A percentile compares a stretch with the other conserved stretches of the same genome.
These are phyloP conservation scores for Chlorocebus sabaeus DNA, from an alignment of 2,113 vertebrate genomes.

Conservation along the genomic window DNA sequence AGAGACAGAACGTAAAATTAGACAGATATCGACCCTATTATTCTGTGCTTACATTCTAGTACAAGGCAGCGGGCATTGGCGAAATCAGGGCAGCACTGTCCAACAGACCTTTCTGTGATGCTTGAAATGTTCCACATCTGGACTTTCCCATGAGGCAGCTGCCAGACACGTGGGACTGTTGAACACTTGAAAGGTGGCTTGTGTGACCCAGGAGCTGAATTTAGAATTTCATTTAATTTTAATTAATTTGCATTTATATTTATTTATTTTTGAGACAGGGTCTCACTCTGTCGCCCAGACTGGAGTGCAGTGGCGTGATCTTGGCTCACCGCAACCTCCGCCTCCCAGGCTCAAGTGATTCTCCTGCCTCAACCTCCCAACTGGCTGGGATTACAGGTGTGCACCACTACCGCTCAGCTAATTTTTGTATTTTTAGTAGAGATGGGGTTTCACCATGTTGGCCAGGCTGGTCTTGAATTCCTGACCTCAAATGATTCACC, in stretches of 20 bases:
- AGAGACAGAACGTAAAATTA: neutral
- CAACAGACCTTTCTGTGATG: neutral
- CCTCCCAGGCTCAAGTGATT: neutral
- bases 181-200: neutral
- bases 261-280: neutral
- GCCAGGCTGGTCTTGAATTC: neutral
- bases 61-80: fast-evolving
- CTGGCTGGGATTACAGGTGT: neutral
- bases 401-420: neutral
- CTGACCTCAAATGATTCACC: neutral
- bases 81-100: fast-evolving
- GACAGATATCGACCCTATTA: fast-evolving
- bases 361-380: neutral
- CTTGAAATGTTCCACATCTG: fast-evolving
- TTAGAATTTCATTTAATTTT: neutral
- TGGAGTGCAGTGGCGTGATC: neutral
- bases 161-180: fast-evolving
- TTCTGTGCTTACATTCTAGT: fast-evolving
- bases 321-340: neutral
- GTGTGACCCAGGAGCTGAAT: neutral
- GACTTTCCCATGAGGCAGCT: fast-evolving
- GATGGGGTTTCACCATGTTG: neutral
- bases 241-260: neutral
- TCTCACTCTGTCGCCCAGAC: neutral
- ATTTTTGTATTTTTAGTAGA: neutral